Base-by-base conservation (phyloP, 1,140 invertebrate species). In the Tenebrio molitor region DNA sequence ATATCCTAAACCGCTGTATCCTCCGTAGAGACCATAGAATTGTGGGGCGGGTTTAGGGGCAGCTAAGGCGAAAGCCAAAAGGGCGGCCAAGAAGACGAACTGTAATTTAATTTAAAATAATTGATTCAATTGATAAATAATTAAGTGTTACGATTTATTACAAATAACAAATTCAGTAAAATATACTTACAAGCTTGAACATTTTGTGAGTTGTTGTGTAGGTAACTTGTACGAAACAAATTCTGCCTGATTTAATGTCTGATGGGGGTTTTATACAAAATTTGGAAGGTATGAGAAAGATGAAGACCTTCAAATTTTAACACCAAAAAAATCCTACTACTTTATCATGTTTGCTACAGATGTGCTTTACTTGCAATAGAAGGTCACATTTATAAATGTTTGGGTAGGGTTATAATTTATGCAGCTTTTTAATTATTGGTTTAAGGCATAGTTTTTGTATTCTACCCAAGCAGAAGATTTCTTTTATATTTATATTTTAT, bases 151-250 rank as follows among this genome's bases (percentile, higher is more conserved):
- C n/a, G n/a, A 39, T 8, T 39, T 36, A 66, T 42, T 39, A 3
- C 5, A 8, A 3, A 50, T n/a, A 53, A 23, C 5, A 21, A 53
- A 10, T 21, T 25, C 23, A 10, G 15, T 16, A 6, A 46, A 46
- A 17, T 64, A 16, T 58, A 66, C 64, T 66, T 42, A 66, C 64
- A 44, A 44, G 36, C 17, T 66, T 66, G 39, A 66, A 66, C 64
- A 66, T 66, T 23, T 63, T 65, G 44, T 19, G 2, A n/a, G 23
- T 66, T 3, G 36, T 16, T 23, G 64, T 41, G 15, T 39, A 21
- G 34, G 17, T 17, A 14, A 66, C 41, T 41, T 41, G 36, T 21
- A 19, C 16, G 17, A 66, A 25, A 66, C 63, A 66, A 66, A 66
- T 41, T 66, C 34, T 64, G 63, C n/a, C 5, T 10, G n/a, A 16